Base-by-base conservation (phyloP, 2,797 vertebrate species). In the Pelobates cultripes region DNA sequence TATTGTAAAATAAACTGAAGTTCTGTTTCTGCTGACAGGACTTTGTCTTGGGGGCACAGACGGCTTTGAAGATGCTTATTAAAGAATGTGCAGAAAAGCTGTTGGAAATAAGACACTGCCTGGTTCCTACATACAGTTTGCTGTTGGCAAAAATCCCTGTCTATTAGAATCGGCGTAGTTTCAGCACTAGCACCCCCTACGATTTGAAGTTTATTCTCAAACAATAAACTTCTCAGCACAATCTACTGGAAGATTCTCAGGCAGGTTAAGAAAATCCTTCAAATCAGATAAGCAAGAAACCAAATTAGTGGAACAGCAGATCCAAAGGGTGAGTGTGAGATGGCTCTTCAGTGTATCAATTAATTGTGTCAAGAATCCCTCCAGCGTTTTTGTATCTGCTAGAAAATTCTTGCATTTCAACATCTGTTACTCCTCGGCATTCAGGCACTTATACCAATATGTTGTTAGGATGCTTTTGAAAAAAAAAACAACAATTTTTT, bases 161-260 rank as follows among this genome's bases (percentile, higher is more conserved):
- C 86, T 80, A 86, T 85, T 85, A 85, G 70, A 84, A 88, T 79
- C 86, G 70, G 86, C 85, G 79, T 85, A 81, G 76, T 80, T 88
- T 87, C 88, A 81, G 86, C 86, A 87, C 88, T 87, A 89, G 89
- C 88, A 89, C 88, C 88, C 89, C 87, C 88, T 88, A 87, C 87
- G 86, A 90, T 84, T 87, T 88, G 84, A 89, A 90, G 88, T 88
- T 91, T 89, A 89, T 88, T 89, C 88, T 80, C 81, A 87, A 86
- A 88, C 87, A 87, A 74, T 66, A 15, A 75, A 79, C 77, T 77
- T 77, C 41, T 47, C 13, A 43, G 40, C 55, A 55, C 64, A 68
- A 75, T 45, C 42, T 61, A 47, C 44, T 4, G 68, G 43, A 44
- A 77, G 28, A 64, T 44, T 55, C 57, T 78, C 69, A 63, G 15